These are phyloP conservation scores for Philopotamus ludificatus DNA, from an alignment of 1,140 invertebrate species.

Conservation along the genomic window DNA sequence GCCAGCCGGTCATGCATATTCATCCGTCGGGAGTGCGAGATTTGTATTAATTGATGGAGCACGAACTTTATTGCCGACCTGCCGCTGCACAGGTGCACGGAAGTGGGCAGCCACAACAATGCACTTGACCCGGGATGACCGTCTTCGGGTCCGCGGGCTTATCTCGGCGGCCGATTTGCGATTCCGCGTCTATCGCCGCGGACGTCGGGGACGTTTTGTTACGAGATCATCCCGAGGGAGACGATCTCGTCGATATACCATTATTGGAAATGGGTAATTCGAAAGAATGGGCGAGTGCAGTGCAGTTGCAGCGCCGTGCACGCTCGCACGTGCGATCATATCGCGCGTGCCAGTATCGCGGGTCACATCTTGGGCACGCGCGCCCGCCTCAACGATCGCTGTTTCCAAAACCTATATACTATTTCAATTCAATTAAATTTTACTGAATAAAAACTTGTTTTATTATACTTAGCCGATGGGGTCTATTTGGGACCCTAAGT, in stretches of 20 bases:
- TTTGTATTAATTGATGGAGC: too few relatives aligned
- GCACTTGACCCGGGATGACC: not conserved
- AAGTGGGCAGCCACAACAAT: not conserved
- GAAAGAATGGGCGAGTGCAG: too few relatives aligned
- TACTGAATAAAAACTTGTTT: too few relatives aligned
- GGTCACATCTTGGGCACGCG: slow-evolving; percentile 17
- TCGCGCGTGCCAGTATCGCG: not conserved
- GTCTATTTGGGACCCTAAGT: too few relatives aligned
- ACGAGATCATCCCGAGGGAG: slow-evolving; percentile 1
- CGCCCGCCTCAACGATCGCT: not conserved
- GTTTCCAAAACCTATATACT: not conserved
- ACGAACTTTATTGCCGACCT: too few relatives aligned
- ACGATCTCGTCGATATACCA: not conserved
- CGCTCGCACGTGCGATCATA: slow-evolving; percentile 16
- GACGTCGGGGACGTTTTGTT: too few relatives aligned
- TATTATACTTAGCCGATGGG: too few relatives aligned
- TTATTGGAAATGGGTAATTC: too few relatives aligned
- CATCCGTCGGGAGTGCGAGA: too few relatives aligned
- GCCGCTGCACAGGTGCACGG: slow-evolving; percentile 1
- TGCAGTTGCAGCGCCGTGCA: not conserved
- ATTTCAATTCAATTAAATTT: too few relatives aligned
- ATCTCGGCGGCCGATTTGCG: not conserved
- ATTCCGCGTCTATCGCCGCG: not conserved
- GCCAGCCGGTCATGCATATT: too few relatives aligned
- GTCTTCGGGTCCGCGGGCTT: not conserved